A percentile compares a stretch with the other conserved stretches of the same genome.
phyloP scores from a whole-genome alignment of 2,888 invertebrate species.

The Mechanitis mazaeus region DNA sequence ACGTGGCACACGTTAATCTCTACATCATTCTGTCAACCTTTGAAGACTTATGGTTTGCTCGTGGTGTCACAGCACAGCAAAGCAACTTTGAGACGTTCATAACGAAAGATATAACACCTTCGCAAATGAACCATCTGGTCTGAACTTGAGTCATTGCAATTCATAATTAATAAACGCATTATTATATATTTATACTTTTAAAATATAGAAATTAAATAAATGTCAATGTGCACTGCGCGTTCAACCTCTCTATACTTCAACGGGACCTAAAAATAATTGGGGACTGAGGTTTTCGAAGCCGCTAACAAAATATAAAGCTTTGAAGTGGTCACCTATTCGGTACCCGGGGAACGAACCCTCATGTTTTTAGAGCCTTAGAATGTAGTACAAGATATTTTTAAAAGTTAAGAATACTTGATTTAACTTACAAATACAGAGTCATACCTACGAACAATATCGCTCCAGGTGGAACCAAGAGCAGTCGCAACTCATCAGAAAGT shows the following conservation, averaged over 20 bases:
- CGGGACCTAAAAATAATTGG: neutral
- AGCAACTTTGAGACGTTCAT: too few species aligned
- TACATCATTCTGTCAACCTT: neutral
- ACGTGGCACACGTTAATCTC: neutral
- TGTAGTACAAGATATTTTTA: neutral
- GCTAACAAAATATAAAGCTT: slow-evolving; percentile 2
- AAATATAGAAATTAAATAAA: too few species aligned
- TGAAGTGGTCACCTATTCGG: neutral
- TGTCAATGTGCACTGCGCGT: too few species aligned
- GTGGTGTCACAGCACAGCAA: neutral
- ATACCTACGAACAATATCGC: too few species aligned
- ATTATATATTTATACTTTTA: too few species aligned
- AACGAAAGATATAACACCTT: too few species aligned
- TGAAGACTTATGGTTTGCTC: neutral
- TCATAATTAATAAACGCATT: neutral
- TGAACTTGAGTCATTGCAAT: neutral
- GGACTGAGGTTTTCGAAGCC: neutral
- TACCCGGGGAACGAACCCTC: neutral
- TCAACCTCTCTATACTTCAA: too few species aligned
- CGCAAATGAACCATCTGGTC: too few species aligned
- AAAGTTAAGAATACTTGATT: neutral
- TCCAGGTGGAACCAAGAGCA: too few species aligned
- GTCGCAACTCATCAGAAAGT: too few species aligned
- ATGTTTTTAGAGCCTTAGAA: neutral
- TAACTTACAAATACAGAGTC: neutral